Percentiles rank a stretch among this genome's conserved stretches.
Conservation (phyloP, 2,888 invertebrate species). For the Drosophila quinaria region DNA sequence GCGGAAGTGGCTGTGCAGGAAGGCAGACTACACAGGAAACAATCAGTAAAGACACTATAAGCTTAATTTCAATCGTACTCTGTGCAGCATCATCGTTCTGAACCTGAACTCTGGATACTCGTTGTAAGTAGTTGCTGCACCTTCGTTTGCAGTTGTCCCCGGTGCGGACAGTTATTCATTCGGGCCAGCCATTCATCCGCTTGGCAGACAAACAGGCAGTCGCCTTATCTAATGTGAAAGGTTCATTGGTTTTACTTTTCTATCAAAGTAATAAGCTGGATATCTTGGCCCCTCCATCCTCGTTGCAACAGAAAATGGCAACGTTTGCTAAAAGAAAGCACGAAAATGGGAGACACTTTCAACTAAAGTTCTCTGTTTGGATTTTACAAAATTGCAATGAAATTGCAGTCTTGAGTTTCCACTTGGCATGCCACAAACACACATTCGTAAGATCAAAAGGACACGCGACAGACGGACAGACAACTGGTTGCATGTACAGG, state of each 20-base stretch:
- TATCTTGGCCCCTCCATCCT: conserved; percentile 57
- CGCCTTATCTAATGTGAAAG: conserved; percentile 80
- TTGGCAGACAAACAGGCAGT: conserved; percentile 67
- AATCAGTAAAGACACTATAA: conserved; percentile 82
- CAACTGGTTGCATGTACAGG: conserved; percentile 17
- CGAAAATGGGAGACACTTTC: conserved; percentile 44
- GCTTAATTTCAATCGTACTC: conserved; percentile 73
- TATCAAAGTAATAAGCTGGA: conserved; percentile 82
- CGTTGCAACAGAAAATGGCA: conserved; percentile 36
- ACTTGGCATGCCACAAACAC: conserved; percentile 56
- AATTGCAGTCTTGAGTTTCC: conserved; percentile 75
- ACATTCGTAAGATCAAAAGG: conserved; percentile 23
- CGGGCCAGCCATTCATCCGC: conserved; percentile 58
- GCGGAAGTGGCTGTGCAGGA: conserved; percentile 69
- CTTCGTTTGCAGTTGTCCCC: conserved; percentile 18
- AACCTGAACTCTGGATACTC: not conserved
- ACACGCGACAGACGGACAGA: conserved; percentile 26
- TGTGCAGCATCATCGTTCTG: conserved; percentile 27
- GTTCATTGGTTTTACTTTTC: conserved; percentile 83
- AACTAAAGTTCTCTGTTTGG: conserved; percentile 58
- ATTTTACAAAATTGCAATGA: conserved; percentile 66
- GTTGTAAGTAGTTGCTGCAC: not conserved
- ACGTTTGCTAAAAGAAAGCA: conserved; percentile 44
- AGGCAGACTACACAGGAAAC: conserved; percentile 73
- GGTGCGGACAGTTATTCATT: conserved; percentile 50